Percentiles rank a stretch among this genome's conserved stretches.
These are phyloP conservation scores for Tachina lurida DNA, from an alignment of 2,888 invertebrate genomes.

Conservation along the genomic window DNA sequence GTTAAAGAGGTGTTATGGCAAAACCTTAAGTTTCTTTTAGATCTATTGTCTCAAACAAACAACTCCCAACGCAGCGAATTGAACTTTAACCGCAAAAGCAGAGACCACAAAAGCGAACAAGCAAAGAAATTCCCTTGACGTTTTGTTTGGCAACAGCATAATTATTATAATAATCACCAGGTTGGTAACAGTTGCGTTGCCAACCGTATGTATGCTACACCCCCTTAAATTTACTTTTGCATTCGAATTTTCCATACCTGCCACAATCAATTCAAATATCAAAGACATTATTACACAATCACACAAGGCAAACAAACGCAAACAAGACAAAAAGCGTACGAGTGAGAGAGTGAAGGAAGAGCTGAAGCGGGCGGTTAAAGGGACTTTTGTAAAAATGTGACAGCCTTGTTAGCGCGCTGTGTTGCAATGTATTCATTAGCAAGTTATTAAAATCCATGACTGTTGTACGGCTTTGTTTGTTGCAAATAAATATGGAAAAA, in stretches of 20 bases:
- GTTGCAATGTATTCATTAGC: constrained; percentile 75
- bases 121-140: constrained; percentile 61
- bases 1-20: constrained; percentile 45
- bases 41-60: constrained; percentile 46
- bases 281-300: constrained; percentile 59
- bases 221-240: constrained; percentile 36
- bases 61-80: constrained; percentile 39
- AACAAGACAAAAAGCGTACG: not conserved
- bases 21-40: constrained; percentile 43
- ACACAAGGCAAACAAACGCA: not conserved
- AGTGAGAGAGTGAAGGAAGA: not conserved
- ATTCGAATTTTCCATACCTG: constrained; percentile 6
- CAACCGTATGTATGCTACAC: constrained; percentile 52
- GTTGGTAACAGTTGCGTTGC: constrained; percentile 67
- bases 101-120: constrained; percentile 8
- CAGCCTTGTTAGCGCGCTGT: constrained; percentile 68
- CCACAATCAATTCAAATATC: constrained; percentile 45
- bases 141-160: constrained; percentile 68
- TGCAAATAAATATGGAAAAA: constrained; percentile 25
- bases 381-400: constrained; percentile 56
- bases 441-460: constrained; percentile 80
- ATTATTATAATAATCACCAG: constrained; percentile 66
- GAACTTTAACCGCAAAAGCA: constrained; percentile 50
- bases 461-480: constrained; percentile 76
- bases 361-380: not conserved